phyloP scores from a whole-genome alignment of 2,888 invertebrate genomes.

The Argynnis bischoffii region DNA sequence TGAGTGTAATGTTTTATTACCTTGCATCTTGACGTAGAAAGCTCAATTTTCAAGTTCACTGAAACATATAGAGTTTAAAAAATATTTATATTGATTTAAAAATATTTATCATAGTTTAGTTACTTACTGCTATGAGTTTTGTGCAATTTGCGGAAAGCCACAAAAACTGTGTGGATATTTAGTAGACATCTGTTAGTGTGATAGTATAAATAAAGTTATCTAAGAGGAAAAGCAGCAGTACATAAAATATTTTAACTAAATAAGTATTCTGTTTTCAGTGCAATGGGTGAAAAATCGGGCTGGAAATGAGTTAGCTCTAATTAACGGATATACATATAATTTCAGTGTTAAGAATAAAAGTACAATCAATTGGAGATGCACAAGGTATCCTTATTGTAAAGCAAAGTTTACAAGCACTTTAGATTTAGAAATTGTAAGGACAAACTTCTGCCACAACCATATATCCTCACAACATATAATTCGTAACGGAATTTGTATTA shows the following conservation, averaged over 20 bases:
- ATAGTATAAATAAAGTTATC: too few relatives aligned
- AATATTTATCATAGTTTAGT: too few relatives aligned
- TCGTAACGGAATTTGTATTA: conserved; percentile 29
- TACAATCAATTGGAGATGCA: conserved; percentile 40
- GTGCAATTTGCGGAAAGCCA: not conserved
- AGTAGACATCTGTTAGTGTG: not conserved
- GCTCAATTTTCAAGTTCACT: too few relatives aligned
- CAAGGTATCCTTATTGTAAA: conserved; percentile 29
- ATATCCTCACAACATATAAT: conserved; percentile 36
- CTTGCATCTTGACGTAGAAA: too few relatives aligned
- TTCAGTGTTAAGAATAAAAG: conserved; percentile 11
- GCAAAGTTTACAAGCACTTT: conserved; percentile 30
- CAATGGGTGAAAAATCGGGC: conserved; percentile 34
- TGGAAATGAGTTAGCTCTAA: conserved; percentile 41
- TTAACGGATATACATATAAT: conserved; percentile 40
- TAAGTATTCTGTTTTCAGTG: conserved; percentile 36
- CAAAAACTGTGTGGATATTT: not conserved
- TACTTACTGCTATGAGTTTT: not conserved
- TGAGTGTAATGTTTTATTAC: too few relatives aligned
- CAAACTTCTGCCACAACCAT: conserved; percentile 30
- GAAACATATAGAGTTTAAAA: too few relatives aligned
- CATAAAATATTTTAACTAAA: not conserved
- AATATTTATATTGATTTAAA: too few relatives aligned
- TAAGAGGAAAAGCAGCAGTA: too few relatives aligned
- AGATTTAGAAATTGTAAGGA: not conserved